phyloP scores from a whole-genome alignment of 2,888 invertebrate species.

The Drosophila infuscata region DNA sequence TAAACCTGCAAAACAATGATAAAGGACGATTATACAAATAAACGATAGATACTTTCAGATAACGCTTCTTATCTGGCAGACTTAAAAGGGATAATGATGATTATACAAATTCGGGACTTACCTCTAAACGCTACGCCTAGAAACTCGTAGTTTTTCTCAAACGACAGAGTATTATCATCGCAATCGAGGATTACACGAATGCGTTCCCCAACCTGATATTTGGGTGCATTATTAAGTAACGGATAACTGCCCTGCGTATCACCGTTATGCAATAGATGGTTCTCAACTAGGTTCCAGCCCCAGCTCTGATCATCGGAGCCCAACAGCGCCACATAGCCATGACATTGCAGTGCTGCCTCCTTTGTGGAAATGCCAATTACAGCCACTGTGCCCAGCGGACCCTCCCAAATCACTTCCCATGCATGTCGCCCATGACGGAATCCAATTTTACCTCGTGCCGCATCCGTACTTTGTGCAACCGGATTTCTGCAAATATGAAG shows the following conservation, averaged over 20 bases:
- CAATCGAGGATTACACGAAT: constrained; percentile 99
- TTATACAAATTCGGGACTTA: constrained; percentile 79
- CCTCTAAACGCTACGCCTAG: constrained; percentile 98
- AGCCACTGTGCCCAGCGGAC: constrained; percentile 98
- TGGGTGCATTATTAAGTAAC: constrained; percentile 96
- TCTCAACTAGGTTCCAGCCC: constrained; percentile 99
- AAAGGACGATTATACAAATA: background rate
- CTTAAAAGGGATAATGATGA: constrained; percentile 85
- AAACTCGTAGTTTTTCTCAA: constrained; percentile 99
- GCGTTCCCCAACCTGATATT: constrained; percentile 99
- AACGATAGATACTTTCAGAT: constrained; percentile 93
- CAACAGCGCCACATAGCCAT: constrained; percentile 97
- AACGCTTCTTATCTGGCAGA: constrained; percentile 96
- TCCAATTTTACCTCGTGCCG: constrained; percentile 95
- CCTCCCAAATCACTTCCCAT: constrained; percentile 99
- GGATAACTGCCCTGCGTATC: constrained; percentile 98
- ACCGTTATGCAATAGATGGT: constrained; percentile 97
- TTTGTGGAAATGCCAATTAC: constrained; percentile 98
- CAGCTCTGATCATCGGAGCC: constrained; percentile 99
- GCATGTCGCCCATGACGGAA: constrained; percentile 97
- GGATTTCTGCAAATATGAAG: constrained; percentile 90
- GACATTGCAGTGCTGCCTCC: constrained; percentile 96
- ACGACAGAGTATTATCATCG: constrained; percentile 97
- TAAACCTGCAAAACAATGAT: constrained; percentile 88
- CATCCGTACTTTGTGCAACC: constrained; percentile 99